Conservation (phyloP, 2,888 invertebrate genomes). For the Molanna angustata region DNA sequence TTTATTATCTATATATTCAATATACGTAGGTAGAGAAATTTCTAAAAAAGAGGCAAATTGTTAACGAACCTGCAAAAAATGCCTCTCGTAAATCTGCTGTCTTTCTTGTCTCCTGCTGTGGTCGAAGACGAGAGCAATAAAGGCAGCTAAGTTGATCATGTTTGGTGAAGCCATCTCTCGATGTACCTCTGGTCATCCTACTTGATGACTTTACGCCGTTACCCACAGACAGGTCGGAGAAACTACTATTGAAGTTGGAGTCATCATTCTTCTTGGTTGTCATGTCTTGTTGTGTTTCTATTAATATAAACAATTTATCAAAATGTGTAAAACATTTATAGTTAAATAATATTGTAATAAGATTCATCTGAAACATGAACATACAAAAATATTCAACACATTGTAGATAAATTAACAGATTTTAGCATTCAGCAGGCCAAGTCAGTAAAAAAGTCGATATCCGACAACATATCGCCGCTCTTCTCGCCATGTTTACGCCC, state of each 20-base stretch:
- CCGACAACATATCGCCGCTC: too few relatives aligned
- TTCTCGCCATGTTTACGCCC: too few relatives aligned
- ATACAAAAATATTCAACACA: too few relatives aligned
- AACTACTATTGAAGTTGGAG: conserved; percentile 41
- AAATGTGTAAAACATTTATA: too few relatives aligned
- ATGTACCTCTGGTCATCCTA: conserved; percentile 18
- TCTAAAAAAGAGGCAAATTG: too few relatives aligned
- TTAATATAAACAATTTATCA: not conserved
- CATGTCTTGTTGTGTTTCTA: conserved; percentile 24
- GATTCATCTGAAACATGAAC: too few relatives aligned
- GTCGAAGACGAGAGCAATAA: conserved; percentile 46
- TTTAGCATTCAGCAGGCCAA: too few relatives aligned
- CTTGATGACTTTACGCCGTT: conserved; percentile 39
- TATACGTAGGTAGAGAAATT: too few relatives aligned
- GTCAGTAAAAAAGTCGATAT: too few relatives aligned
- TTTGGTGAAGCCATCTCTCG: conserved; percentile 38
- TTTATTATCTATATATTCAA: too few relatives aligned
- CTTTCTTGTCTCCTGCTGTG: conserved; percentile 40
- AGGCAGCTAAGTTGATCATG: conserved; percentile 45
- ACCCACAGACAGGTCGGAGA: conserved; percentile 46
- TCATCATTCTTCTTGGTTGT: conserved; percentile 33
- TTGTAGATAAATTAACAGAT: too few relatives aligned
- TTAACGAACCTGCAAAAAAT: conserved; percentile 53
- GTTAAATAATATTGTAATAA: too few relatives aligned
- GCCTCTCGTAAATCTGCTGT: conserved; percentile 50